Conservation (phyloP, 2,888 invertebrate genomes). For the Aricia artaxerxes region DNA sequence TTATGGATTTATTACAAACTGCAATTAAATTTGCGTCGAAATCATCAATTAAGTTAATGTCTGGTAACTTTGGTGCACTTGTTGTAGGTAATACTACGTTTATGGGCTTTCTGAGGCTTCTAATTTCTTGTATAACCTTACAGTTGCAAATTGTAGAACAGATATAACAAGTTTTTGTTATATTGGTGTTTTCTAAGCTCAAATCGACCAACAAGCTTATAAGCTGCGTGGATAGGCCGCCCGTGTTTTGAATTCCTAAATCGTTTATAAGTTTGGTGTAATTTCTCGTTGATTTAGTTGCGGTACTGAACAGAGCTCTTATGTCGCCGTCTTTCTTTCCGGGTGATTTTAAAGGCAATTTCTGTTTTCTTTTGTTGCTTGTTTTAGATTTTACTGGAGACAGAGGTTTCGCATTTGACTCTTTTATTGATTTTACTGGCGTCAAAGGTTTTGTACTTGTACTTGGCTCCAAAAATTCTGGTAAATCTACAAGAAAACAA, state of each 20-base stretch:
- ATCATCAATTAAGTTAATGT: conserved; percentile 60
- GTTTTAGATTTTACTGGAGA: conserved; percentile 49
- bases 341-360: conserved; percentile 54
- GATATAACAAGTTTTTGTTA: conserved; percentile 59
- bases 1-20: conserved; percentile 48
- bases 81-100: conserved; percentile 46
- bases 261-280: conserved; percentile 70
- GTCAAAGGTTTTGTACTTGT: conserved; percentile 41
- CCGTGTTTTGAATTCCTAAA: conserved; percentile 61
- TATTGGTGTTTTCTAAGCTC: conserved; percentile 59
- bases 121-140: conserved; percentile 50
- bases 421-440: conserved; percentile 49
- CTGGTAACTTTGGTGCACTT: conserved; percentile 54
- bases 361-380: conserved; percentile 56
- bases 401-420: conserved; percentile 41
- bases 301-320: conserved; percentile 75
- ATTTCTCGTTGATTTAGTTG: conserved; percentile 70
- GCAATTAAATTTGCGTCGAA: conserved; percentile 53
- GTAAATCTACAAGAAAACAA: conserved; percentile 8
- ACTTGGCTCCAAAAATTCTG: conserved; percentile 47
- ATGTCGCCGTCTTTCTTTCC: conserved; percentile 77
- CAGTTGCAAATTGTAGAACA: conserved; percentile 72
- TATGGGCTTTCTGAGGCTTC: conserved; percentile 41
- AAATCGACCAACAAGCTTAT: conserved; percentile 73
- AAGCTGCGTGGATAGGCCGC: conserved; percentile 58